These are phyloP conservation scores for Aplysia californica DNA, from an alignment of 1,140 invertebrate species.

Conservation along the genomic window DNA sequence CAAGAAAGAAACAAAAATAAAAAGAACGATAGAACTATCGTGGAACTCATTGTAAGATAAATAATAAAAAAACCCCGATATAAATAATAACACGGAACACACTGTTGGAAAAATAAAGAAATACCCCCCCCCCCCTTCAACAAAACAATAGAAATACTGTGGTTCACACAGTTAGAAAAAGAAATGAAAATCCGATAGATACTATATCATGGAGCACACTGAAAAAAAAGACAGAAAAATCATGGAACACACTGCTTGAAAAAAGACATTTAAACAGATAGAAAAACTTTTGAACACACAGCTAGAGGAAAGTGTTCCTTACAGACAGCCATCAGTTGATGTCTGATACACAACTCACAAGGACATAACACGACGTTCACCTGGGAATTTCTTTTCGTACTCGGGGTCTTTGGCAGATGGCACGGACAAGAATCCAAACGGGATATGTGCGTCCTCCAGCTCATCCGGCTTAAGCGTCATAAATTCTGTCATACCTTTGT, in stretches of 20 bases:
- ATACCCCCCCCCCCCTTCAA: too few relatives aligned
- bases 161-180: too few relatives aligned
- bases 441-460: slow-evolving; percentile 53
- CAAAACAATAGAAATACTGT: too few relatives aligned
- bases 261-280: not conserved
- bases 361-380: slow-evolving; percentile 46
- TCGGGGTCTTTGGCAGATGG: slow-evolving; percentile 68
- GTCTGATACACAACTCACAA: not conserved
- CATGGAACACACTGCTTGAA: not conserved
- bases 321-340: too few relatives aligned
- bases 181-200: too few relatives aligned
- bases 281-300: not conserved
- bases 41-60: not conserved
- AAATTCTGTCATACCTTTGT: slow-evolving; percentile 51
- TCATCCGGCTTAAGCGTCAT: slow-evolving; percentile 52
- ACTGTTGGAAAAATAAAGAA: too few relatives aligned
- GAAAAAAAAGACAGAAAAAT: not conserved
- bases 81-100: not conserved
- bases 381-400: slow-evolving; percentile 62
- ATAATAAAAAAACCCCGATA: not conserved
- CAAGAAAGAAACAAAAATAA: not conserved
- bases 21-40: not conserved
- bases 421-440: slow-evolving; percentile 67
- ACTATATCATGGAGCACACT: not conserved
- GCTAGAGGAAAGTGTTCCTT: not conserved